Evolutionary conservation across 2,113 vertebrate species (phyloP).

Genomic region (Apteryx mantelli): DNA sequence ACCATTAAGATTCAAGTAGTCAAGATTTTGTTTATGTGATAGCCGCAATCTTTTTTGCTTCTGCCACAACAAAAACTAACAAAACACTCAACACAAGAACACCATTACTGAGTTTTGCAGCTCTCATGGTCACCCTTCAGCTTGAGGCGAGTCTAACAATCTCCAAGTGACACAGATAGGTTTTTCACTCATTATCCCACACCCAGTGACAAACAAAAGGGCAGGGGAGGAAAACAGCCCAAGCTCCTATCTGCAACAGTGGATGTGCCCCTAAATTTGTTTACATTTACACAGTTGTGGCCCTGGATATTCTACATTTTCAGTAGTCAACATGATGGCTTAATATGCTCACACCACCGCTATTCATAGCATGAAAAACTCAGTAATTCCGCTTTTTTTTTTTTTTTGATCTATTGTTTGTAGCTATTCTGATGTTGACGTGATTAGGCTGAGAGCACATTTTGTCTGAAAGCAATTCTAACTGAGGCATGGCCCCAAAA

Average conservation of each 20-base stretch:
- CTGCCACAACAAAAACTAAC: background rate
- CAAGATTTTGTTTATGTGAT: background rate
- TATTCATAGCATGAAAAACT: constrained; percentile 55
- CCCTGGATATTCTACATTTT: background rate
- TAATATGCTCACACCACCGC: constrained; percentile 15
- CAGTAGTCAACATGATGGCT: constrained; percentile 5
- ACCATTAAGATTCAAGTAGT: background rate
- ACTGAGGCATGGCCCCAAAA: constrained; percentile 23
- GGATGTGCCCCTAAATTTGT: background rate
- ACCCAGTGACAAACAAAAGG: background rate
- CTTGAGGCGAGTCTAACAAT: background rate
- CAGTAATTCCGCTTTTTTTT: constrained; percentile 18
- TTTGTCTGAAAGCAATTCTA: constrained; percentile 44
- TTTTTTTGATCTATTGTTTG: constrained; percentile 69
- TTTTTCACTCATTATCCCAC: background rate
- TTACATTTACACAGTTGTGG: background rate
- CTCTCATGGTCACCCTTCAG: background rate
- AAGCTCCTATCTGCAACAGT: background rate
- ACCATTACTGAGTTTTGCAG: background rate
- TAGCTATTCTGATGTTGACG: constrained; percentile 52
- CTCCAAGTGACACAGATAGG: background rate
- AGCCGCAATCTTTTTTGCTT: background rate
- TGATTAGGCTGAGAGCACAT: constrained; percentile 23
- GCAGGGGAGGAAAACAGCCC: background rate
- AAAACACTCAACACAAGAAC: background rate